These are phyloP conservation scores for Capra hircus DNA, from an alignment of 2,113 vertebrate species.

Conservation along the genomic window DNA sequence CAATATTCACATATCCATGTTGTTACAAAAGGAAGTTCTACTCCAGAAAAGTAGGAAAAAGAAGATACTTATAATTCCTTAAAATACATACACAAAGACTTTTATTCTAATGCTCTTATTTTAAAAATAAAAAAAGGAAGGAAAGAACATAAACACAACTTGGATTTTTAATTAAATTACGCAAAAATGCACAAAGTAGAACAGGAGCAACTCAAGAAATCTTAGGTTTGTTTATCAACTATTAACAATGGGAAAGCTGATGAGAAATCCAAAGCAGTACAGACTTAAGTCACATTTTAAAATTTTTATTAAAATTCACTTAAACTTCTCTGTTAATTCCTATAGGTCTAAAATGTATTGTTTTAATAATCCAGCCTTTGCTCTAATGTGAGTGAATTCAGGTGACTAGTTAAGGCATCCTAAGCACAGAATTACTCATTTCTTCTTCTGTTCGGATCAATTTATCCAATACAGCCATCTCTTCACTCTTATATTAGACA, in stretches of 20 bases:
- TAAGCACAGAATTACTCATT: neutral
- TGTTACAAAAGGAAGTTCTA: neutral
- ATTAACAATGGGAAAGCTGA: neutral
- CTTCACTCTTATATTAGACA: neutral
- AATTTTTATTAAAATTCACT: slow-evolving; percentile 2
- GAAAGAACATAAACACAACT: neutral
- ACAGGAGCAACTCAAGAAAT: neutral
- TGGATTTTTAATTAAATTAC: neutral
- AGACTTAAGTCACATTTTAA: neutral
- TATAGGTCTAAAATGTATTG: neutral
- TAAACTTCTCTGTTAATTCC: neutral
- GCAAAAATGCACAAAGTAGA: neutral
- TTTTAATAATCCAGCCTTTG: slow-evolving; percentile 11
- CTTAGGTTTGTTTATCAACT: neutral
- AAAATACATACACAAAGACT: neutral
- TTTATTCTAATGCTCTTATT: neutral
- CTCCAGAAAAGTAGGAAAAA: neutral
- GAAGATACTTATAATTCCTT: neutral
- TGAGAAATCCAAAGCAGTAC: neutral
- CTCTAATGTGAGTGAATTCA: neutral
- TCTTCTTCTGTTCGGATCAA: neutral
- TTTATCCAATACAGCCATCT: neutral
- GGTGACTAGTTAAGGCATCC: neutral
- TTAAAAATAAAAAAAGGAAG: neutral
- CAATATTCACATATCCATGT: neutral